Evolutionary conservation across 2,113 vertebrate genomes (phyloP), one percentile per base, ranked within the genome.

Genomic region (Pygoscelis adeliae): DNA sequence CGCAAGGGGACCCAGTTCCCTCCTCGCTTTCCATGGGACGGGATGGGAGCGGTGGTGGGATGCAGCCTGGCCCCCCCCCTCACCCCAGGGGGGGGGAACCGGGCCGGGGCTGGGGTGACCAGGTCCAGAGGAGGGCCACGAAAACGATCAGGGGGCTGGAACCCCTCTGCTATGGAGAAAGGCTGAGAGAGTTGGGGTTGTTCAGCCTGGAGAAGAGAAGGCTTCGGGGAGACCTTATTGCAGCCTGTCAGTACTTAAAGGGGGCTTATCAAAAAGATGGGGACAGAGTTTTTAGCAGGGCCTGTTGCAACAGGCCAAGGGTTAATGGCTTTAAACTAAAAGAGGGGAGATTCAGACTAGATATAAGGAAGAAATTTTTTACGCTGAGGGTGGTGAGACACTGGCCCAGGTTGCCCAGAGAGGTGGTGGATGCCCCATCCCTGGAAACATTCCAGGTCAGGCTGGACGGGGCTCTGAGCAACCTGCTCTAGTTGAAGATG

Each of bases 211-310:
- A 3, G 11, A 36, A 21, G 8, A 63, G 38, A 30, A 53, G 32
- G 32, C 47, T 36, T 3, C 8, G 0, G 5, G 32, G 15, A 53
- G 38, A 65, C 12, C 13, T 20, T 17, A 4, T 0, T 2, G 56
- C 6, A 0, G 17, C 55, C 34, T 47, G 4, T 2, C 55, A 7
- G 13, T 8, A 4, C 38, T 3, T 11, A 3, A 12, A 19, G 38
- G 29, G 30, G 38, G 53, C 40, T 56, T 15, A 7, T 1, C 12
- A 5, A 25, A 58, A n/a, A 76, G 53, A 4, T 36, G 40, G 30
- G 32, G 23, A n/a, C 29, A 34, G 32, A 34, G 21, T 21, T 26
- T 44, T 26, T 53, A 8, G 9, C 6, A 73, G 38, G 50, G 21
- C 52, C 27, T 23, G 36, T 14, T 8, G 71, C 2, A 2, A 8